Evolutionary conservation across 2,797 vertebrate genomes (phyloP).

Genomic region (Ciconia nigra): DNA sequence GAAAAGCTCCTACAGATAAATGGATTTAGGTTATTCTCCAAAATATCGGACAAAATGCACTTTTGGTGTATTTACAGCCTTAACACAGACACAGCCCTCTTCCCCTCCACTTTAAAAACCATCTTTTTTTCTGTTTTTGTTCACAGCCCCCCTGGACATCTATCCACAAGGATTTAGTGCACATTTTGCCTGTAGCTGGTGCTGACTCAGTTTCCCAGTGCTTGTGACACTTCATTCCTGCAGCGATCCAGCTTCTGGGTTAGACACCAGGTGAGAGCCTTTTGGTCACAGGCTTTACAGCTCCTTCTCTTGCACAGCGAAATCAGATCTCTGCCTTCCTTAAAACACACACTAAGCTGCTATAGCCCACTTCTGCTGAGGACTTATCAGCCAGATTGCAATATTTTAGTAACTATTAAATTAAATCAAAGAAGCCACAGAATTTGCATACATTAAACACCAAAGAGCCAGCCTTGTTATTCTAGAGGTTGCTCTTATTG

Average conservation of each 20-base stretch:
- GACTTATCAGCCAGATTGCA: neutral
- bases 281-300: neutral
- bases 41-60: neutral
- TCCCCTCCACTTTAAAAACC: neutral
- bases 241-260: neutral
- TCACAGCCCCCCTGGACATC: neutral
- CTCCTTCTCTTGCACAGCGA: neutral
- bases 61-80: neutral
- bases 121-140: fast-evolving
- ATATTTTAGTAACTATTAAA: neutral
- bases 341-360: neutral
- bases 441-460: neutral
- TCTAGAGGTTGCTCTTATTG: neutral
- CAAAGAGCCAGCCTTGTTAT: neutral
- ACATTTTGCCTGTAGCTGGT: neutral
- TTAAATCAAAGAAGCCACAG: neutral
- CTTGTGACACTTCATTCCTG: neutral
- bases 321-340: neutral
- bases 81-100: neutral
- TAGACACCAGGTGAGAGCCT: neutral
- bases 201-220: neutral
- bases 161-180: neutral
- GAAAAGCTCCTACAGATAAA: neutral
- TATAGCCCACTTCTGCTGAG: neutral
- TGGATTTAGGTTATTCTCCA: neutral